Conservation (phyloP, 1,140 invertebrate genomes). For the Drosophila insularis region DNA sequence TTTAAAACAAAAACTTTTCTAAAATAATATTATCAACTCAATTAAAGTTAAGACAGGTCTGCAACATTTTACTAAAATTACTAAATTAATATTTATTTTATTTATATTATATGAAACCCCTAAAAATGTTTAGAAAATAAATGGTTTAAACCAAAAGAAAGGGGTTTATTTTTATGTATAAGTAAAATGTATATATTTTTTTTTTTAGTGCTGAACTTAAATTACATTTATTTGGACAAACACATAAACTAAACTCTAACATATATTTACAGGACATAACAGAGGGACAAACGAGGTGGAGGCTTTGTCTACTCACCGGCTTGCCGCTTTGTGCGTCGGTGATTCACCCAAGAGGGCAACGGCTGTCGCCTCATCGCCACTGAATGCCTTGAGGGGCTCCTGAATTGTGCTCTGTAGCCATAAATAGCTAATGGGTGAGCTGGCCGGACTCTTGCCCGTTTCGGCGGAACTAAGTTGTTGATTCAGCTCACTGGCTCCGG, state of each 20-base stretch:
- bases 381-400: conserved; percentile 68
- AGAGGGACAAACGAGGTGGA: conserved; percentile 1
- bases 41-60: too few species aligned
- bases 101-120: too few species aligned
- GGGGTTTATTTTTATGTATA: too few species aligned
- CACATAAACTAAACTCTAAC: conserved; percentile 17
- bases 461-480: conserved; percentile 51
- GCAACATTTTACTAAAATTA: too few species aligned
- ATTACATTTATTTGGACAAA: background rate
- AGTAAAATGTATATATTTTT: too few species aligned
- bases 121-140: too few species aligned
- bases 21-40: too few species aligned
- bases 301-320: conserved; percentile 64
- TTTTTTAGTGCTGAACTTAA: background rate
- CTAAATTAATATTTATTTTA: too few species aligned
- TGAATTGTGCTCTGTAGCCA: conserved; percentile 83
- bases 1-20: too few species aligned
- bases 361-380: conserved; percentile 44
- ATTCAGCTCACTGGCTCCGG: conserved; percentile 73
- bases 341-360: conserved; percentile 49
- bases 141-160: too few species aligned
- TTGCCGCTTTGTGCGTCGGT: conserved; percentile 57
- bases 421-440: conserved; percentile 83
- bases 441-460: conserved; percentile 68
- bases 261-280: conserved; percentile 8